A percentile compares a stretch with the other conserved stretches of the same genome.
Evolutionary conservation across 2,113 vertebrate species (phyloP).

Genomic region (Cyanistes caeruleus): DNA sequence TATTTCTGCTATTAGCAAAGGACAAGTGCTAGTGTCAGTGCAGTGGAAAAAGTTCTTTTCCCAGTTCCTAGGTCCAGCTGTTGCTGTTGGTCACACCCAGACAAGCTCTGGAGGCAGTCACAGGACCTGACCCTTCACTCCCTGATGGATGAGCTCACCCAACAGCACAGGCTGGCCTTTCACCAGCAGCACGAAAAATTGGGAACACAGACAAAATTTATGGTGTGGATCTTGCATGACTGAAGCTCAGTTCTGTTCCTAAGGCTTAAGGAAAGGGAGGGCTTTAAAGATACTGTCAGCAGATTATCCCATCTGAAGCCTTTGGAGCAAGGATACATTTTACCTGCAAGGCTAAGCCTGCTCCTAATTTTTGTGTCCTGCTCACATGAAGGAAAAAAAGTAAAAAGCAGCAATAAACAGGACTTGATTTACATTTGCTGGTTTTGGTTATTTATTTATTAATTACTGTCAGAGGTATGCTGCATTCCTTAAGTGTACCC

Average conservation of each 20-base stretch:
- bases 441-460: background rate
- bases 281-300: background rate
- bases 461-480: background rate
- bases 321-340: background rate
- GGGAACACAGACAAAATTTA: background rate
- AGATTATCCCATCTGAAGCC: background rate
- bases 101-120: rapidly evolving
- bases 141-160: background rate
- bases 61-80: background rate
- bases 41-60: background rate
- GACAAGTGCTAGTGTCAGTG: background rate
- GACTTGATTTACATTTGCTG: background rate
- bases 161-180: background rate
- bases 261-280: background rate
- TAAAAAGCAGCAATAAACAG: rapidly evolving
- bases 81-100: background rate
- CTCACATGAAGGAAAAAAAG: rapidly evolving
- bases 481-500: background rate
- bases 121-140: background rate
- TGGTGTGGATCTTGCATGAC: background rate
- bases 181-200: rapidly evolving
- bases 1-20: background rate
- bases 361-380: background rate
- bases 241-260: background rate
- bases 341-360: background rate